Evolutionary conservation across 2,113 vertebrate species (phyloP).

Genomic region (Oreochromis aureus): DNA sequence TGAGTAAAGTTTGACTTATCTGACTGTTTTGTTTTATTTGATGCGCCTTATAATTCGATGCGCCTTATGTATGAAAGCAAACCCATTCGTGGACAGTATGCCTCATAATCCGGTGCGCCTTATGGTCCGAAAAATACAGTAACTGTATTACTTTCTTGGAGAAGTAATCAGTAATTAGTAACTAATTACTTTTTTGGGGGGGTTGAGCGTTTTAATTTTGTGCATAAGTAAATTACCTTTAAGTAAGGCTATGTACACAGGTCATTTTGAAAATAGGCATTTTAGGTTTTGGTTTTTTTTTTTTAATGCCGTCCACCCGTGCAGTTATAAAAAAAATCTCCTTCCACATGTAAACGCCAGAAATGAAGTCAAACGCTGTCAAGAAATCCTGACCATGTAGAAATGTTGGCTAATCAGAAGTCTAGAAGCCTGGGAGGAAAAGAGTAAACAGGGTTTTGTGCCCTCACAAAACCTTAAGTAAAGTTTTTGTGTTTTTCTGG

Average conservation of each 20-base stretch:
- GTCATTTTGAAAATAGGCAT: neutral
- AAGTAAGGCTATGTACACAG: neutral
- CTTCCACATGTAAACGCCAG: neutral
- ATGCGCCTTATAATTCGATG: no score
- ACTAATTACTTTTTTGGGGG: neutral
- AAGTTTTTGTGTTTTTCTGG: neutral
- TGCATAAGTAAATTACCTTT: neutral
- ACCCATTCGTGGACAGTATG: no score
- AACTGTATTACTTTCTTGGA: neutral
- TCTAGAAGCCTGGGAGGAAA: neutral
- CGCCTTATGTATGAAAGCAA: no score
- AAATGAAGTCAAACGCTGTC: neutral
- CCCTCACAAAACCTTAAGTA: neutral
- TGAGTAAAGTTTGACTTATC: no score
- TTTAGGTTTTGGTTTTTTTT: neutral
- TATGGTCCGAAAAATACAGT: neutral
- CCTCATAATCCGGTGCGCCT: no score
- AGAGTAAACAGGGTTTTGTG: neutral
- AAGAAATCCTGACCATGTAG: neutral
- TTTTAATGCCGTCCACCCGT: fast-evolving
- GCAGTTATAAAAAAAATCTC: neutral
- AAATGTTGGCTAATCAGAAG: neutral
- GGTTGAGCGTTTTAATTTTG: neutral
- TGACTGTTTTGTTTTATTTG: no score
- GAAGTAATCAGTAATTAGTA: neutral